Percentiles rank a stretch among this genome's conserved stretches.
These are phyloP conservation scores for Grapholita molesta DNA, from an alignment of 1,140 invertebrate species.

Conservation along the genomic window DNA sequence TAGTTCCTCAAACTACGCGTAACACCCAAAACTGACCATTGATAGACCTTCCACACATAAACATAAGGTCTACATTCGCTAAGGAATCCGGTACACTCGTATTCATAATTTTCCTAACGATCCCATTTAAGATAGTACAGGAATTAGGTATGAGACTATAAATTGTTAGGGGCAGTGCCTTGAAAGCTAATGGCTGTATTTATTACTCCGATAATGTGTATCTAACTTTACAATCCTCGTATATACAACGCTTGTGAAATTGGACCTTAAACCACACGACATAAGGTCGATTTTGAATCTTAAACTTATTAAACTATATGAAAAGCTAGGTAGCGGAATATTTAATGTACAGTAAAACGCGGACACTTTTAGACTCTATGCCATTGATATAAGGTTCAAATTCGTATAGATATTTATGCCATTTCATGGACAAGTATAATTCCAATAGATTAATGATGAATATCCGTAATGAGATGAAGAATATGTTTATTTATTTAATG, in stretches of 20 bases:
- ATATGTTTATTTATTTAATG: neutral
- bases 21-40: neutral
- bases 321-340: neutral
- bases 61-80: neutral
- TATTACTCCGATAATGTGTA: neutral
- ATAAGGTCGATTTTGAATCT: neutral
- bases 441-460: neutral
- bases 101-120: neutral
- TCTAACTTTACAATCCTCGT: neutral
- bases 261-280: neutral
- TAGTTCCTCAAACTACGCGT: too few species aligned
- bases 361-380: too few species aligned
- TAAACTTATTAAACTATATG: neutral
- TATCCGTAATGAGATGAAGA: neutral
- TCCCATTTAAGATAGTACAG: neutral
- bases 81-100: neutral
- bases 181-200: neutral
- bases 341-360: too few species aligned
- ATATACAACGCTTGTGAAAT: neutral
- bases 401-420: too few species aligned
- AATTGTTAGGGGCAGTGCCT: conserved; percentile 1
- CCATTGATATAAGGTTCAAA: too few species aligned
- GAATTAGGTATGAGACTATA: neutral
- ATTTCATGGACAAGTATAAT: neutral
- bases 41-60: neutral